phyloP scores from a whole-genome alignment of 2,888 invertebrate species.

The Chesias legatella region DNA sequence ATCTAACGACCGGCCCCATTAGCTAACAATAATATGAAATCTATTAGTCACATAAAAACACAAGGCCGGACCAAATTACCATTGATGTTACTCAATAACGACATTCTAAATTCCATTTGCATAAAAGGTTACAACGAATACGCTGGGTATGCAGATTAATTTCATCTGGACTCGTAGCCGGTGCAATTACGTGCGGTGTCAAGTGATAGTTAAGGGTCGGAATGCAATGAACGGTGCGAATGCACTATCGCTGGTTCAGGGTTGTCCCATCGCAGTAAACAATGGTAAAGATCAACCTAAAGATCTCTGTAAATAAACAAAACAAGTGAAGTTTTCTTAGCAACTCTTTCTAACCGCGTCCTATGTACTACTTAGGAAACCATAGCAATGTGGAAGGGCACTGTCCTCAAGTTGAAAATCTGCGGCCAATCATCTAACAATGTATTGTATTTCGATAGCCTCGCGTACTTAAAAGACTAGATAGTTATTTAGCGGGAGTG shows the following conservation, averaged over 20 bases:
- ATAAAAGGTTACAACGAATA: conserved; percentile 42
- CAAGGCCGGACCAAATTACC: conserved; percentile 25
- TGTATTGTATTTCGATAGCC: too few relatives aligned
- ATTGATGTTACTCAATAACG: conserved; percentile 32
- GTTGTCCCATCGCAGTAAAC: conserved; percentile 1
- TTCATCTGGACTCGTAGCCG: conserved; percentile 32
- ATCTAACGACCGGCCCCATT: conserved; percentile 6
- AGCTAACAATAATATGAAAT: conserved; percentile 17
- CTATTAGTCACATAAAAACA: conserved; percentile 19
- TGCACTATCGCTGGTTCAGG: conserved; percentile 15
- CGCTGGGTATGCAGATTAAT: conserved; percentile 36
- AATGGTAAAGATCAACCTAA: too few relatives aligned
- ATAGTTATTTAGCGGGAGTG: too few relatives aligned
- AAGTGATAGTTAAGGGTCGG: conserved; percentile 19
- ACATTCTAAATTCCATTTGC: conserved; percentile 34
- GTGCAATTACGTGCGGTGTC: conserved; percentile 23
- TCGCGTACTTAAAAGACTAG: too few relatives aligned
- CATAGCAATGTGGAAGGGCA: too few relatives aligned
- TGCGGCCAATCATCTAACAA: too few relatives aligned
- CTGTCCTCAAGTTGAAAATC: too few relatives aligned
- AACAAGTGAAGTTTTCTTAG: too few relatives aligned
- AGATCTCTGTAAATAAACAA: too few relatives aligned
- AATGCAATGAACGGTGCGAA: conserved; percentile 35
- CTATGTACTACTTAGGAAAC: too few relatives aligned
- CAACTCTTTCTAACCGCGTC: too few relatives aligned